These are phyloP conservation scores for Trissolcus basalis DNA, from an alignment of 1,140 invertebrate genomes.

Conservation along the genomic window DNA sequence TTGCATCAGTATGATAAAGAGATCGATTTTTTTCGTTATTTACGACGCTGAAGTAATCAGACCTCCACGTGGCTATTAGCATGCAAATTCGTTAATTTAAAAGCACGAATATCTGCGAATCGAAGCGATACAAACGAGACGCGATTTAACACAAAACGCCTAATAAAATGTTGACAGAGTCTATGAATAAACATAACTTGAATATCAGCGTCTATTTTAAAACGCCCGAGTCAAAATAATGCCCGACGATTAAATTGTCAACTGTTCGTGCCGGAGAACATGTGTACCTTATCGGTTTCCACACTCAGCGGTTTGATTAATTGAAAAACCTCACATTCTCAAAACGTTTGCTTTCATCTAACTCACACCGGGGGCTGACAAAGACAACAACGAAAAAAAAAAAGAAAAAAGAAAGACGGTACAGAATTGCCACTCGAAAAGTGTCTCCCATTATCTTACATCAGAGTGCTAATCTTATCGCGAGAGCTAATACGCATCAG, in stretches of 20 bases:
- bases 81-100: slow-evolving; percentile 27
- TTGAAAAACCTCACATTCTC: slow-evolving; percentile 6
- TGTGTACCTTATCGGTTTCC: slow-evolving; percentile 35
- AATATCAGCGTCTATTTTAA: slow-evolving; percentile 24
- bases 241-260: slow-evolving; percentile 43
- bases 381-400: too few species aligned
- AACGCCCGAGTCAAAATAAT: slow-evolving; percentile 22
- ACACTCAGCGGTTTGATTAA: slow-evolving; percentile 2
- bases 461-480: too few species aligned
- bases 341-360: too few species aligned
- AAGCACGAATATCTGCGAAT: slow-evolving; percentile 20
- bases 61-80: slow-evolving; percentile 7
- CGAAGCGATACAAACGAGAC: slow-evolving; percentile 13
- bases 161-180: slow-evolving; percentile 19
- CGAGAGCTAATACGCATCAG: too few species aligned
- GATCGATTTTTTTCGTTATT: slow-evolving; percentile 1
- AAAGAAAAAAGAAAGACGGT: too few species aligned
- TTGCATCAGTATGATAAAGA: background rate
- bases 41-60: slow-evolving; percentile 15
- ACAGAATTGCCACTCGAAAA: too few species aligned
- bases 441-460: too few species aligned
- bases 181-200: slow-evolving; percentile 40
- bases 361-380: too few species aligned
- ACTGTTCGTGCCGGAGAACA: slow-evolving; percentile 15
- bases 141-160: slow-evolving; percentile 9